Base-by-base conservation (phyloP, 2,888 invertebrate species). In the Chydorus sphaericus region DNA sequence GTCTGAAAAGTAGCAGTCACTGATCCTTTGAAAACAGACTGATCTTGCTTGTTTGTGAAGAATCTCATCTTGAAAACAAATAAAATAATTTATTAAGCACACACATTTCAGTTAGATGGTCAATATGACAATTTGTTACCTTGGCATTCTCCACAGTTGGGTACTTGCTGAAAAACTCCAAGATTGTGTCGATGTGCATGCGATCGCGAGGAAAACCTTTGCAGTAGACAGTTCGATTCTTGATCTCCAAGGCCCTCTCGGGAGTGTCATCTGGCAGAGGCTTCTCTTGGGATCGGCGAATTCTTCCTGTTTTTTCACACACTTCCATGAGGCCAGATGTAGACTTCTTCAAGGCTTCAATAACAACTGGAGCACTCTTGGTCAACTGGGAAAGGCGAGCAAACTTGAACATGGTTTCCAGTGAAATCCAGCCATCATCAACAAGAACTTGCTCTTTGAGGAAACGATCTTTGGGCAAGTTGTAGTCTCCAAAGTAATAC, bases 401-500 rank as follows among this genome's bases (percentile, higher is more conserved):
- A 69, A 97, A 98, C 58, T 82, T 90, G 49, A 86, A 72, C 70
- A 98, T 77, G 0, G 85, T 79, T 0, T 83, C 80, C 48, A 97
- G 68, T 0, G 88, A 79, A 20, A 98, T 79, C 97, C 97, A 91
- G 3, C 89, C 96, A 55, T 92, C 86, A 62, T 91, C 86, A 60
- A 86, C 74, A 62, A 80, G 80, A 1, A 86, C 79, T 71, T 92
- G 84, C 59, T 87, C 86, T 63, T 82, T 79, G n/a, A 98, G 74
- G 68, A 96, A 98, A 70, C 87, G 92, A 69, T 98, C 97, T 58
- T 85, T 79, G 1, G 84, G 82, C 54, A 98, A 74, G 71, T 98
- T 98, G 5, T 85, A 77, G 69, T 98, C 90, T 52, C 97, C 93
- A 75, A 86, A 88, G 66, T 78, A 83, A 65, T 78, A 83, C 79